Conservation (phyloP, 2,888 invertebrate species). For the Stramonita haemastoma region DNA sequence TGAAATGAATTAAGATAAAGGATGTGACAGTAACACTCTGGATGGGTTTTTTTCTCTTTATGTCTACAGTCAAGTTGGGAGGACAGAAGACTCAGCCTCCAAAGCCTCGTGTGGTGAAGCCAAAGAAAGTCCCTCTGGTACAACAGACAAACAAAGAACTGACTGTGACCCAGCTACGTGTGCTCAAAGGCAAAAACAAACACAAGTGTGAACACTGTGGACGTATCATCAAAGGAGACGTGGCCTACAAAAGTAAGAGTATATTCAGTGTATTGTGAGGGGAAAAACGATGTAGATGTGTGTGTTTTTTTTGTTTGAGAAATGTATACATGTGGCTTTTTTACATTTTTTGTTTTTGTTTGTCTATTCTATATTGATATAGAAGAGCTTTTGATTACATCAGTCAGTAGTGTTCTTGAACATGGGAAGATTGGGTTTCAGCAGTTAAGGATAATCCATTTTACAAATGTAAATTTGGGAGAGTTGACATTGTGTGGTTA, state of each 20-base stretch:
- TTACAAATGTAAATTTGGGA: no score
- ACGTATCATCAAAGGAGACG: slow-evolving; percentile 41
- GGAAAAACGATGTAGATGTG: neutral
- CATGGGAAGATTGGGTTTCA: no score
- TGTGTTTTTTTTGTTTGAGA: no score
- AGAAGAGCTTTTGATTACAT: no score
- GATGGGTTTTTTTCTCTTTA: neutral
- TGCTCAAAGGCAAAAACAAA: slow-evolving; percentile 35
- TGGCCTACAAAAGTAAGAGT: slow-evolving; percentile 45
- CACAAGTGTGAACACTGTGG: slow-evolving; percentile 46
- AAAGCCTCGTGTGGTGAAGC: neutral
- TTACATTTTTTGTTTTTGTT: no score
- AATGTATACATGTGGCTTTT: no score
- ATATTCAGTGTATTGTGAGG: neutral
- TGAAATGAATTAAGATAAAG: no score
- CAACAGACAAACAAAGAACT: neutral
- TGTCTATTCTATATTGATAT: no score
- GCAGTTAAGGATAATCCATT: no score
- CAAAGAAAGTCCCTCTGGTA: slow-evolving; percentile 1
- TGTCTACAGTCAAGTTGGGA: slow-evolving; percentile 24
- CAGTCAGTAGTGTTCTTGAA: no score
- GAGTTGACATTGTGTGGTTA: no score
- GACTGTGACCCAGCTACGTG: slow-evolving; percentile 25
- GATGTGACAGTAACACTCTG: no score
- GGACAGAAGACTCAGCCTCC: slow-evolving; percentile 14